Evolutionary conservation across 1,140 invertebrate genomes (phyloP).

Genomic region (Phortica variegata): DNA sequence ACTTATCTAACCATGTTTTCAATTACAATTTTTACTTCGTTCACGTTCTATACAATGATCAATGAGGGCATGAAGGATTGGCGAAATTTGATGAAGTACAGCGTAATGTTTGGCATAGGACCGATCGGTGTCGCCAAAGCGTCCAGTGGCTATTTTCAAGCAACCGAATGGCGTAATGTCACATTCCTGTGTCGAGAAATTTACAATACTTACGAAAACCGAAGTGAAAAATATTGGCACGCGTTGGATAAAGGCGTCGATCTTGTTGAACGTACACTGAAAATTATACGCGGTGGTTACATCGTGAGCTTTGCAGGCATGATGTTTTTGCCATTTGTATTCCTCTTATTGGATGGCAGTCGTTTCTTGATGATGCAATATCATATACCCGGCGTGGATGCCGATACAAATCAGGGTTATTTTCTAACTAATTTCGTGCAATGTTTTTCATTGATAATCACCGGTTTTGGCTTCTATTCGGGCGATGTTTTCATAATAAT

Average conservation of each 20-base stretch:
- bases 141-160: slow-evolving; percentile 14
- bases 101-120: slow-evolving; percentile 26
- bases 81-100: slow-evolving; percentile 20
- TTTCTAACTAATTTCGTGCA: slow-evolving; percentile 25
- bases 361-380: slow-evolving; percentile 25
- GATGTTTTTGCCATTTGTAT: slow-evolving; percentile 7
- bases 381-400: slow-evolving; percentile 23
- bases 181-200: slow-evolving; percentile 2
- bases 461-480: slow-evolving; percentile 27
- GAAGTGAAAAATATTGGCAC: neutral
- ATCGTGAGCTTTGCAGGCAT: slow-evolving; percentile 16
- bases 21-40: slow-evolving; percentile 13
- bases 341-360: slow-evolving; percentile 22
- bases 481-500: slow-evolving; percentile 28
- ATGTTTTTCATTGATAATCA: slow-evolving; percentile 14
- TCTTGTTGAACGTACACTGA: slow-evolving; percentile 12
- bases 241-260: slow-evolving; percentile 20
- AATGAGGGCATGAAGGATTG: slow-evolving; percentile 14
- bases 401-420: slow-evolving; percentile 22
- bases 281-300: slow-evolving; percentile 23
- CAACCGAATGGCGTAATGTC: slow-evolving; percentile 14
- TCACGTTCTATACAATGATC: slow-evolving; percentile 17
- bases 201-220: slow-evolving; percentile 23
- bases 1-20: slow-evolving; percentile 22
- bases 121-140: slow-evolving; percentile 12